A percentile compares a stretch with the other conserved stretches of the same genome.
Evolutionary conservation across 2,888 invertebrate species (phyloP).

Genomic region (Callimorpha dominula): DNA sequence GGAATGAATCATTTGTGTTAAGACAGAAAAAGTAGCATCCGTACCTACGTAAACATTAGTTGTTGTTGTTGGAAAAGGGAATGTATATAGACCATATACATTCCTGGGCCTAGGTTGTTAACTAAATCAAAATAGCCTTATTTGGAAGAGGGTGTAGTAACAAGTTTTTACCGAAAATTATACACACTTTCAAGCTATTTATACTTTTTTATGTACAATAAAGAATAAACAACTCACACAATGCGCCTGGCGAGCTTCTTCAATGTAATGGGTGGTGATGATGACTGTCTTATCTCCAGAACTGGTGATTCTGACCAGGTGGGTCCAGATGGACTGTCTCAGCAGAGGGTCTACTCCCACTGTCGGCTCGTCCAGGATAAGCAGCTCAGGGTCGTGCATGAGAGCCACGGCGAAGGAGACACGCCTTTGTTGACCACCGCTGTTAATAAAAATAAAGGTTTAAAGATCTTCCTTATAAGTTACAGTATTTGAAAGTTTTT

Average conservation of each 20-base stretch:
- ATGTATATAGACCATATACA: no score
- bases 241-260: constrained; percentile 97
- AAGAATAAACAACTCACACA: constrained; percentile 87
- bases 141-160: no score
- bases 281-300: constrained; percentile 96
- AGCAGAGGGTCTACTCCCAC: constrained; percentile 97
- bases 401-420: constrained; percentile 97
- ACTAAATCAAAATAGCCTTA: no score
- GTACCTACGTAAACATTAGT: no score
- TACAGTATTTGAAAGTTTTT: no score
- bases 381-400: constrained; percentile 96
- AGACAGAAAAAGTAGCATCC: no score
- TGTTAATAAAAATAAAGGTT: constrained; percentile 58
- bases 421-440: constrained; percentile 96
- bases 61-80: no score
- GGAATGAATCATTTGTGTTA: no score
- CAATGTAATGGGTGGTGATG: constrained; percentile 95
- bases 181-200: no score
- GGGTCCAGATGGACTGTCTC: constrained; percentile 97
- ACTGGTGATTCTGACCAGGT: constrained; percentile 95
- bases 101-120: no score
- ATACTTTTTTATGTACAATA: background rate
- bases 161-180: no score
- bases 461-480: no score
- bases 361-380: constrained; percentile 97